These are phyloP conservation scores for Echiichthys vipera DNA, from an alignment of 2,797 vertebrate genomes.

Conservation along the genomic window DNA sequence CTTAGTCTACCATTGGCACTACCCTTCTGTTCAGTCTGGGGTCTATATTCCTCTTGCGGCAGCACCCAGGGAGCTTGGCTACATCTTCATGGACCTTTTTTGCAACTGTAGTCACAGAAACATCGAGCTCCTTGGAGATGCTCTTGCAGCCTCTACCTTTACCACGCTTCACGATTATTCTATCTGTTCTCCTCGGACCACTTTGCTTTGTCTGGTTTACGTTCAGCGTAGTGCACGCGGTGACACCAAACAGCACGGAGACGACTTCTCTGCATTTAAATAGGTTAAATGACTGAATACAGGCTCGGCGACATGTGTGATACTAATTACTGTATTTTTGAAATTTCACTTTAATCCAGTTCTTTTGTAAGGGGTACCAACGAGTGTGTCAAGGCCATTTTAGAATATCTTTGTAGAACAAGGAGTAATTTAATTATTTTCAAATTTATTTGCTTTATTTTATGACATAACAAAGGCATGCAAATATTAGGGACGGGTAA, in stretches of 20 bases:
- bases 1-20: too few relatives aligned
- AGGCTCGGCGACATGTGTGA: neutral
- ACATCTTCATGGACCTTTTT: too few relatives aligned
- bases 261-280: neutral
- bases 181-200: neutral
- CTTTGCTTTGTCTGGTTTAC: neutral
- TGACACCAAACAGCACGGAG: slow-evolving; percentile 1
- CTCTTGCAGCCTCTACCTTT: too few relatives aligned
- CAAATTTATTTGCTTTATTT: neutral
- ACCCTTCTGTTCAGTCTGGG: too few relatives aligned
- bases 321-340: neutral
- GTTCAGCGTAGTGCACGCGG: neutral
- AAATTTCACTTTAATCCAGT: neutral
- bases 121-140: too few relatives aligned
- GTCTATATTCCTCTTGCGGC: too few relatives aligned
- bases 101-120: too few relatives aligned
- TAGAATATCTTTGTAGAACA: neutral
- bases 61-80: too few relatives aligned
- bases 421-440: neutral
- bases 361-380: neutral
- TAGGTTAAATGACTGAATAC: neutral
- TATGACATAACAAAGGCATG: neutral
- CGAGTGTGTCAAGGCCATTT: neutral
- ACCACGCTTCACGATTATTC: neutral
- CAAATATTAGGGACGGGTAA: slow-evolving; percentile 13